These are phyloP conservation scores for Brachionus rotundiformis DNA, from an alignment of 1,140 invertebrate species.

Conservation along the genomic window DNA sequence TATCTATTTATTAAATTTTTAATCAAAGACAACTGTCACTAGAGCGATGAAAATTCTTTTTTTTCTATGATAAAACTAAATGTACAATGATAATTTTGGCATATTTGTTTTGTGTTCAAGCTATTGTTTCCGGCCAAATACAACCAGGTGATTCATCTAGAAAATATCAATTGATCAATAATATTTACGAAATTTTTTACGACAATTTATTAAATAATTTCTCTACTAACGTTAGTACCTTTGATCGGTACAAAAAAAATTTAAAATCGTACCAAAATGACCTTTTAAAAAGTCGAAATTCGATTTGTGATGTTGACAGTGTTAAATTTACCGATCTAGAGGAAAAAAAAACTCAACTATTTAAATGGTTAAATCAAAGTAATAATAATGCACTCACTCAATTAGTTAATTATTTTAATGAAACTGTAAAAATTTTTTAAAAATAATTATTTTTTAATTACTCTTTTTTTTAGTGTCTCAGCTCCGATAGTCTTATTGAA, in stretches of 20 bases:
- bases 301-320: not conserved
- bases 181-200: not conserved
- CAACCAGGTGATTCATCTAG: not conserved
- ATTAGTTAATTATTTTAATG: not conserved
- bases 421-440: slow-evolving; percentile 4
- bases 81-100: not conserved
- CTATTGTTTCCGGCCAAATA: not conserved
- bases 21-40: not conserved
- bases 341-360: not conserved
- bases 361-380: not conserved
- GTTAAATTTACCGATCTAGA: not conserved
- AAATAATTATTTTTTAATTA: not conserved
- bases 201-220: not conserved
- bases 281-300: slow-evolving; percentile 5
- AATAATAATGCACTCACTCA: not conserved
- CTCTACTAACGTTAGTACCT: not conserved
- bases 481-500: not conserved
- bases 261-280: slow-evolving; percentile 13
- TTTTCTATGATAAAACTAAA: not conserved
- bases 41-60: not conserved
- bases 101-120: not conserved
- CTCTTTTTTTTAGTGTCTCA: not conserved
- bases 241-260: slow-evolving; percentile 18
- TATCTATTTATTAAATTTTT: not conserved
- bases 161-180: not conserved